phyloP scores from a whole-genome alignment of 2,888 invertebrate genomes.

The Patella depressa region DNA sequence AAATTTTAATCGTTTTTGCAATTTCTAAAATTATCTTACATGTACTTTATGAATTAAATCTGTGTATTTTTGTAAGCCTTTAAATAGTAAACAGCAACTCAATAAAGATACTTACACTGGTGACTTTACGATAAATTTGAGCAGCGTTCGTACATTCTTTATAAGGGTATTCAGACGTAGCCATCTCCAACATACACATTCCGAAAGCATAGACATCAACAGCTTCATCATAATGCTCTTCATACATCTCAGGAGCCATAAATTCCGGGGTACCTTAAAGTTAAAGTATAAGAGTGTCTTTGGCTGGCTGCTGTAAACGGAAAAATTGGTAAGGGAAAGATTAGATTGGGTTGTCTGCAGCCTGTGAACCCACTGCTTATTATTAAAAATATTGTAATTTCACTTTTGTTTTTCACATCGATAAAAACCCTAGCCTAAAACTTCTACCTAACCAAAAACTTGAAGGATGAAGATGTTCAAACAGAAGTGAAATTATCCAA shows the following conservation, averaged over 20 bases:
- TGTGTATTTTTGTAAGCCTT: neutral
- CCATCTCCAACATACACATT: conserved; percentile 99
- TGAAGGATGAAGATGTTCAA: no score
- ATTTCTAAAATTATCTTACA: neutral
- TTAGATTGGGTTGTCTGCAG: no score
- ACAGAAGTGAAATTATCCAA: no score
- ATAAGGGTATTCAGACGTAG: conserved; percentile 99
- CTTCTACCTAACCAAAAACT: no score
- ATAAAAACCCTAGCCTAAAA: no score
- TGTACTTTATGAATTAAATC: neutral
- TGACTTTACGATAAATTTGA: conserved; percentile 98
- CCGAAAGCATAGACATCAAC: conserved; percentile 99
- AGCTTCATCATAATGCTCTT: conserved; percentile 98
- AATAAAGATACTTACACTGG: conserved; percentile 80
- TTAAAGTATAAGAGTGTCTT: conserved; percentile 25
- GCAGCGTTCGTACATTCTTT: conserved; percentile 98
- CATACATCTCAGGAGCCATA: conserved; percentile 99
- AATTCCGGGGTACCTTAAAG: conserved; percentile 88
- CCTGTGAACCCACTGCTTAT: no score
- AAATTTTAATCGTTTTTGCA: no score
- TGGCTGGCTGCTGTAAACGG: conserved; percentile 41
- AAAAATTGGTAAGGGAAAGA: conserved; percentile 26
- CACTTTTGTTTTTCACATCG: no score
- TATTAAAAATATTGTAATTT: no score
- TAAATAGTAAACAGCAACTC: neutral